Base-by-base conservation (phyloP, 1,140 invertebrate species). In the Drosophila murphyi region DNA sequence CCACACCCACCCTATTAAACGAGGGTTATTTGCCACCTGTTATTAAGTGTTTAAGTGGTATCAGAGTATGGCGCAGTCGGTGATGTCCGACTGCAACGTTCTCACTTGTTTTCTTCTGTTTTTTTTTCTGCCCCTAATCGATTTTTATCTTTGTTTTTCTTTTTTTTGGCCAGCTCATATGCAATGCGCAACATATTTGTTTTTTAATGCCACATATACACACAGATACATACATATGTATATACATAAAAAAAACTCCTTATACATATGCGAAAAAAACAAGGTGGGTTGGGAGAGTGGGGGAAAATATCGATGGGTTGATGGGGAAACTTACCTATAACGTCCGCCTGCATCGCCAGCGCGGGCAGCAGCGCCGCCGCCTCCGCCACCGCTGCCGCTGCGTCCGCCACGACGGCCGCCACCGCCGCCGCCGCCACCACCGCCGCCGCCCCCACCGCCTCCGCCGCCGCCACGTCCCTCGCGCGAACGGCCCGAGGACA, bases 401-500 rank as follows among this genome's bases (percentile, higher is more conserved):
- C 87, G 69, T 39, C 85, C 73, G n/a, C 78, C 65, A 34, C 76
- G 50, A 6, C 57, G 50, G 31, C 76, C 60, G 3, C 76, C 50
- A 37, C 79, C 63, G n/a, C 79, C 76, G 20, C 82, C 81, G 4
- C 85, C 76, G 4, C 76, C 72, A 4, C 80, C 69, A 5, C 90
- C 76, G 6, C 89, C 79, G 93, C 85, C 93, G 67, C 89, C 70
- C 3, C 91, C 89, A 31, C 92, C 85, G 47, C 93, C 93, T 37
- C 93, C 92, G 68, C 94, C 93, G 72, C 94, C 94, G 41, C 95
- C 94, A 62, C 95, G 94, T 54, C 96, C 95, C 72, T 96, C 94
- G 59, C 97, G 93, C 72, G 96, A 96, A 87, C 96, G 94, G 0
- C 97, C 97, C 75, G 96, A 97, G 1, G 96, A 97, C 97, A 97